Percentiles rank a stretch among this genome's conserved stretches.
phyloP scores from a whole-genome alignment of 2,888 invertebrate species.

The Plutella xylostella region DNA sequence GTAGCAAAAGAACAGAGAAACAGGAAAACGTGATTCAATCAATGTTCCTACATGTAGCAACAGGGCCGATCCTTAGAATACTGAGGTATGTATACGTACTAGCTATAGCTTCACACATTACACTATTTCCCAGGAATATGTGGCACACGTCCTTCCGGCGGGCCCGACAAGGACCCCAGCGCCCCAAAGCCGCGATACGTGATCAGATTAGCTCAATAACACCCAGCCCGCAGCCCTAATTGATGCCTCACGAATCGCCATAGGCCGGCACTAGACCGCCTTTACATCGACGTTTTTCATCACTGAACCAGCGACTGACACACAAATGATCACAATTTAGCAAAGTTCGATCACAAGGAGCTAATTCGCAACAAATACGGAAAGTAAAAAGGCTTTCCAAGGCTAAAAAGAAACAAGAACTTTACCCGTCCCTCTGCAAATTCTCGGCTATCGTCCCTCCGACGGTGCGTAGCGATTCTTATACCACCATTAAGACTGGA shows the following conservation, averaged over 20 bases:
- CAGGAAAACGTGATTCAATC: conserved; percentile 33
- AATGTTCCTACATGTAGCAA: conserved; percentile 48
- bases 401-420: conserved; percentile 11
- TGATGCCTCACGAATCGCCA: conserved; percentile 29
- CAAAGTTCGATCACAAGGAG: neutral
- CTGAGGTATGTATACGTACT: conserved; percentile 23
- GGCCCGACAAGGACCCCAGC: conserved; percentile 14
- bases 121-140: conserved; percentile 25
- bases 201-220: conserved; percentile 26
- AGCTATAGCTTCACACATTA: conserved; percentile 20
- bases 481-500: conserved; percentile 65
- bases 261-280: conserved; percentile 27
- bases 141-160: conserved; percentile 24
- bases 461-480: conserved; percentile 53
- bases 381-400: neutral
- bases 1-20: conserved; percentile 16
- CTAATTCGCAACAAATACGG: neutral
- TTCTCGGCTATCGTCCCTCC: conserved; percentile 57
- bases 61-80: conserved; percentile 46
- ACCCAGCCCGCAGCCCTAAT: conserved; percentile 23
- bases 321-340: conserved; percentile 3
- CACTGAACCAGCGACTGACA: conserved; percentile 9
- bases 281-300: conserved; percentile 5
- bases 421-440: conserved; percentile 67
- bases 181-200: conserved; percentile 21